Base-by-base conservation (phyloP, 1,140 invertebrate genomes). In the Cydia pomonella region DNA sequence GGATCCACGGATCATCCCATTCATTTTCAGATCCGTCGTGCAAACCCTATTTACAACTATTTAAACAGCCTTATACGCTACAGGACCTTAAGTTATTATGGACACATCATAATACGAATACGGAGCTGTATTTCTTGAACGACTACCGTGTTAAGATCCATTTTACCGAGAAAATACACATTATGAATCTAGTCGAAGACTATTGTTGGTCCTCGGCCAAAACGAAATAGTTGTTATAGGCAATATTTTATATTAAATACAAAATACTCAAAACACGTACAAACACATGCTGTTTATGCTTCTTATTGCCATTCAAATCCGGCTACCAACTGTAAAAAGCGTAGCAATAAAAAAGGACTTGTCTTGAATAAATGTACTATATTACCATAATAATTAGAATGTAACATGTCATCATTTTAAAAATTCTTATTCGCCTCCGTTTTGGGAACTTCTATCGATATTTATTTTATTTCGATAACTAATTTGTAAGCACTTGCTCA, bases 191-290 rank as follows among this genome's bases (percentile, higher is more conserved):
- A 59, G 18, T 23, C 7, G 21, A 2, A 23, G 9, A 7, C 12
- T 66, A 9, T 64, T 18, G 13, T 33, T 69, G 64, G 64, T 18
- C 27, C n/a, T 33, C 5, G 10, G 64, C 64, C 64, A 69, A 29
- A 66, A 33, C 29, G 29, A 18, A 18, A 33, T 23, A 38, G 16
- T 18, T 29, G 16, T 18, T 29, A 33, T 7, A 38, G 3, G 64
- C 16, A 33, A 69, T 69, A 38, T 38, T 64, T 33, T 69, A 38
- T 18, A 33, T 0, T 16, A 13, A 16, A 38, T 18, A 38, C 29
- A 38, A 23, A 41, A 69, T 33, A 69, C n/a, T 69, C 64, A 18
- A 21, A 69, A 69, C 64, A 69, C 64, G 64, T 33, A 38, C 64
- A 33, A 38, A 69, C 64, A 69, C 13, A 33, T 6, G 12, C n/a